Conservation (phyloP, 2,797 vertebrate species). For the Microhierax caerulescens region DNA sequence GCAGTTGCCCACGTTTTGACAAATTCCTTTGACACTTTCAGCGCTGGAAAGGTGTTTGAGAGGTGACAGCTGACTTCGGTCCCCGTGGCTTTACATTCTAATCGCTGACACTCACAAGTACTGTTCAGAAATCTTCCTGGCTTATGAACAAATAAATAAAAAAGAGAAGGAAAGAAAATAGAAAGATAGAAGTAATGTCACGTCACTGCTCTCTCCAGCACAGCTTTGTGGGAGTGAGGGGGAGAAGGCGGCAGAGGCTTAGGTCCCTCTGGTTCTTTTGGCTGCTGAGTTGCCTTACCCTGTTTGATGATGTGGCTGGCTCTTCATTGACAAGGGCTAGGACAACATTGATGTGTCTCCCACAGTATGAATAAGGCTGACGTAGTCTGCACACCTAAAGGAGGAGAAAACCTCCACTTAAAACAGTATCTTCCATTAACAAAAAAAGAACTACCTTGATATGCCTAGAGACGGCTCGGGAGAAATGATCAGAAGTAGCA, state of each 20-base stretch:
- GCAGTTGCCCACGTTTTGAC: background rate
- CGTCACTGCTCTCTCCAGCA: background rate
- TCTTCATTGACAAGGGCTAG: background rate
- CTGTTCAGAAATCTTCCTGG: background rate
- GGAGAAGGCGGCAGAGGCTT: background rate
- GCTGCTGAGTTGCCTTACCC: background rate
- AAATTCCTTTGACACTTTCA: background rate
- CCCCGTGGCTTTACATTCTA: background rate
- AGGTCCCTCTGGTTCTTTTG: background rate
- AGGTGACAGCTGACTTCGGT: background rate
- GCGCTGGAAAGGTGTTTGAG: background rate
- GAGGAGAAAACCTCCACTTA: background rate
- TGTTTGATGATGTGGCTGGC: background rate
- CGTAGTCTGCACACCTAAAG: background rate
- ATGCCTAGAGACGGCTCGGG: background rate
- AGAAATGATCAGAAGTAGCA: background rate
- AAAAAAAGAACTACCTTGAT: background rate
- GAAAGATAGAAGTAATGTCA: background rate
- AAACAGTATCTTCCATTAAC: background rate
- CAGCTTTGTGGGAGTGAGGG: background rate
- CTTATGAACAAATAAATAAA: background rate
- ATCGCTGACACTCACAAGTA: background rate
- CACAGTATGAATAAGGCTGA: background rate
- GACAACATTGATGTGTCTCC: background rate
- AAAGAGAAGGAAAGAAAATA: background rate